phyloP scores from a whole-genome alignment of 1,140 invertebrate genomes.

The Danaus melanippus region DNA sequence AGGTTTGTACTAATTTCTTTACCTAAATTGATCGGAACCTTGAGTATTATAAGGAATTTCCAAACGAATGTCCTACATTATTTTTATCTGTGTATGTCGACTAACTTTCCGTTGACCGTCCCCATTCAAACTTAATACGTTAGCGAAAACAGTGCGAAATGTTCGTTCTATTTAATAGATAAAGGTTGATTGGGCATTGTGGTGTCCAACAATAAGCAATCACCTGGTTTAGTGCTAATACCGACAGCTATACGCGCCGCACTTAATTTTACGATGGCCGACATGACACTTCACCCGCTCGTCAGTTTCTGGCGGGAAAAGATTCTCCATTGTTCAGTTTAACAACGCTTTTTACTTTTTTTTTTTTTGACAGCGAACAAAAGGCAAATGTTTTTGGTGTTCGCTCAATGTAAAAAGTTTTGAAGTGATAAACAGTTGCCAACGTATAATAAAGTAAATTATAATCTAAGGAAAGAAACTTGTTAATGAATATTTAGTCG shows the following conservation, averaged over 20 bases:
- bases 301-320: constrained; percentile 8
- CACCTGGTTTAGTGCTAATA: constrained; percentile 32
- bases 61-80: too few species aligned
- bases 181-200: constrained; percentile 57
- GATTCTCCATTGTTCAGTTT: constrained; percentile 4
- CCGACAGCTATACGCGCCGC: constrained; percentile 15
- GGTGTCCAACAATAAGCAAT: constrained; percentile 57
- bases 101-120: too few species aligned
- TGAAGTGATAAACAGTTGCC: too few species aligned
- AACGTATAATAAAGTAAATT: constrained; percentile 1
- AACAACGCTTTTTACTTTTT: neutral
- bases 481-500: neutral
- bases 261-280: constrained; percentile 21
- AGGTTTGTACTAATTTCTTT: constrained; percentile 9
- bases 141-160: constrained; percentile 3
- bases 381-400: too few species aligned
- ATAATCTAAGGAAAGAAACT: constrained; percentile 1
- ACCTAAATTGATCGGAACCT: neutral
- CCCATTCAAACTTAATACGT: too few species aligned
- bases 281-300: constrained; percentile 11
- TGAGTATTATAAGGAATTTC: too few species aligned
- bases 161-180: constrained; percentile 23
- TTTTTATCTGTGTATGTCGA: too few species aligned
- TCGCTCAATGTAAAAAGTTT: too few species aligned
- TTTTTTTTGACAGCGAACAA: too few species aligned